Conservation (phyloP, 2,113 vertebrate species). For the Smithornis capensis region DNA sequence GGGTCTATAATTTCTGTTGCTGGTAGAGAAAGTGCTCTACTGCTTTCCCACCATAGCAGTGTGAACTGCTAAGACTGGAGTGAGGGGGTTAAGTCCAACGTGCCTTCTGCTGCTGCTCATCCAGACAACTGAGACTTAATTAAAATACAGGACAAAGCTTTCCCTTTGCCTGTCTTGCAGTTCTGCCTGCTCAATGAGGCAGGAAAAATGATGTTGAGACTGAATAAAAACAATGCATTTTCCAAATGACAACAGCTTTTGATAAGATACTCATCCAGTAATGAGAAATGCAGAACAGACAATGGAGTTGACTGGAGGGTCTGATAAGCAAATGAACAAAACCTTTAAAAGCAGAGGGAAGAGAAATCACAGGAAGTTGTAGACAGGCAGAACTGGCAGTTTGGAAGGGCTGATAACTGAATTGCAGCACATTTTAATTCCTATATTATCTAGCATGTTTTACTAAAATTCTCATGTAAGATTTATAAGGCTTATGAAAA, state of each 20-base stretch:
- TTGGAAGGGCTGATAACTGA: background rate
- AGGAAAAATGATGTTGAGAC: background rate
- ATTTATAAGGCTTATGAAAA: constrained; percentile 42
- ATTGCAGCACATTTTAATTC: background rate
- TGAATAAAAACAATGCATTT: constrained; percentile 39
- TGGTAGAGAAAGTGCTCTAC: background rate
- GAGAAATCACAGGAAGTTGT: background rate
- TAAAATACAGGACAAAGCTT: constrained; percentile 10
- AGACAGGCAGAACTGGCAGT: background rate
- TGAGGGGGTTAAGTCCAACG: background rate
- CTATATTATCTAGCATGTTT: background rate
- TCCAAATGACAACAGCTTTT: background rate
- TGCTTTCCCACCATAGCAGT: background rate
- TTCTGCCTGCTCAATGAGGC: background rate
- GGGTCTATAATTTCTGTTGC: background rate
- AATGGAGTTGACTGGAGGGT: background rate
- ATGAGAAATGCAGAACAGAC: constrained; percentile 24
- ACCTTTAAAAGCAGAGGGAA: background rate
- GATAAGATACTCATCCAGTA: background rate
- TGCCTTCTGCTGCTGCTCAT: background rate
- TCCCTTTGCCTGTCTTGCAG: background rate
- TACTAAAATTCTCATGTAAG: constrained; percentile 21
- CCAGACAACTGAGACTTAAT: background rate
- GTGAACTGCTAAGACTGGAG: background rate
- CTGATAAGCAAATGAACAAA: constrained; percentile 24